These are phyloP conservation scores for Papilio protenor DNA, from an alignment of 2,888 invertebrate genomes.

Conservation along the genomic window DNA sequence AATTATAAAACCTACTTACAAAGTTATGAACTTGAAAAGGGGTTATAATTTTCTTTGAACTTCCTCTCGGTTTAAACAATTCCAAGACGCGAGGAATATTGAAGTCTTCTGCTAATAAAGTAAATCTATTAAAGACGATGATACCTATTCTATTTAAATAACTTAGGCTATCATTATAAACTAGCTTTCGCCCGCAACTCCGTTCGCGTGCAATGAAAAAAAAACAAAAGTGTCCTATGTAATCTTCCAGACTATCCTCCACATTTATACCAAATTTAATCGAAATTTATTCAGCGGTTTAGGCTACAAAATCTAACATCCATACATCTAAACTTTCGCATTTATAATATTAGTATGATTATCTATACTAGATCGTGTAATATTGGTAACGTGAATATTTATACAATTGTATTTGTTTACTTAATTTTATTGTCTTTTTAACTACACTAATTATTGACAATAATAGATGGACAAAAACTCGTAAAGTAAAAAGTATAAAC, in stretches of 20 bases:
- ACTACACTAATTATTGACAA: conserved; percentile 2
- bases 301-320: too few relatives aligned
- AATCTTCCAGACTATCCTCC: too few relatives aligned
- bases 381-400: background rate
- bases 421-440: background rate
- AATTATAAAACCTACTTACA: conserved; percentile 37
- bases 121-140: background rate
- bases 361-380: background rate
- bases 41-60: conserved; percentile 33
- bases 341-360: too few relatives aligned
- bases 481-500: conserved; percentile 5
- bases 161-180: background rate
- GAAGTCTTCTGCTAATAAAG: conserved; percentile 17
- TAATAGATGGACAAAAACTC: background rate
- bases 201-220: too few relatives aligned
- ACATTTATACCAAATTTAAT: too few relatives aligned
- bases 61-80: conserved; percentile 1
- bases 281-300: too few relatives aligned
- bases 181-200: background rate
- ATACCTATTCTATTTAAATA: background rate
- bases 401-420: background rate
- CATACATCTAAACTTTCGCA: too few relatives aligned
- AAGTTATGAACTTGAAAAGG: conserved; percentile 41
- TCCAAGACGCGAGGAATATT: conserved; percentile 14
- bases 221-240: background rate